Conservation (phyloP, 1,140 invertebrate genomes). For the Drosophila ironensis region DNA sequence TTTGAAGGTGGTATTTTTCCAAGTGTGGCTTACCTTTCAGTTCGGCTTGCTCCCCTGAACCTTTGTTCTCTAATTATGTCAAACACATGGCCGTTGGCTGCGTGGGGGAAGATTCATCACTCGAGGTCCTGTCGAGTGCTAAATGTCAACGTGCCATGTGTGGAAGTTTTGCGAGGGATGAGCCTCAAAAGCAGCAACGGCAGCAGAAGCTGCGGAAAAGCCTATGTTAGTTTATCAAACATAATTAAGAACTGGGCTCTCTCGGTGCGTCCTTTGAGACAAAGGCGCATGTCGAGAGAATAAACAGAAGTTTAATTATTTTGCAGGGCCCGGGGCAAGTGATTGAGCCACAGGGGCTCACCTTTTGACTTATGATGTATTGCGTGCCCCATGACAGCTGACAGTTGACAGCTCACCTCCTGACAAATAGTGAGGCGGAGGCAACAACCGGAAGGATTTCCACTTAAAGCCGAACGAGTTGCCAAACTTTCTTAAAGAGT, state of each 20-base stretch:
- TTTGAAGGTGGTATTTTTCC: not conserved
- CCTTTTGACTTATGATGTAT: conserved; percentile 79
- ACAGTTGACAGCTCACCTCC: conserved; percentile 56
- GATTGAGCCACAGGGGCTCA: conserved; percentile 60
- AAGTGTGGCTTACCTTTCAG: not conserved
- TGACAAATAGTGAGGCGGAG: conserved; percentile 17
- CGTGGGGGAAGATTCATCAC: conserved; percentile 28
- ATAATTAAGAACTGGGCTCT: conserved; percentile 77
- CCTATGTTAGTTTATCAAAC: conserved; percentile 66
- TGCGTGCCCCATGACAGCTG: conserved; percentile 65
- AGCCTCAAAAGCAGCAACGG: not conserved
- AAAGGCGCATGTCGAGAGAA: conserved; percentile 38
- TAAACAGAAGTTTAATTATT: conserved; percentile 81
- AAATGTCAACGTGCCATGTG: conserved; percentile 67
- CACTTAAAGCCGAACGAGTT: conserved; percentile 12
- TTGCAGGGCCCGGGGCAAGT: conserved; percentile 46
- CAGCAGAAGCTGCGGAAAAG: no score
- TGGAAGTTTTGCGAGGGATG: conserved; percentile 2
- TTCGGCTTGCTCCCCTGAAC: conserved; percentile 8
- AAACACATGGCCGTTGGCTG: conserved; percentile 24
- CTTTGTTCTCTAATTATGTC: conserved; percentile 68
- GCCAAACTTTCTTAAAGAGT: conserved; percentile 11
- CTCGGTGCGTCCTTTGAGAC: not conserved
- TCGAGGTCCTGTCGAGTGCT: conserved; percentile 38
- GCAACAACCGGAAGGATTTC: conserved; percentile 13